These are phyloP conservation scores for Papilio elwesi DNA, from an alignment of 2,888 invertebrate genomes.

Conservation along the genomic window DNA sequence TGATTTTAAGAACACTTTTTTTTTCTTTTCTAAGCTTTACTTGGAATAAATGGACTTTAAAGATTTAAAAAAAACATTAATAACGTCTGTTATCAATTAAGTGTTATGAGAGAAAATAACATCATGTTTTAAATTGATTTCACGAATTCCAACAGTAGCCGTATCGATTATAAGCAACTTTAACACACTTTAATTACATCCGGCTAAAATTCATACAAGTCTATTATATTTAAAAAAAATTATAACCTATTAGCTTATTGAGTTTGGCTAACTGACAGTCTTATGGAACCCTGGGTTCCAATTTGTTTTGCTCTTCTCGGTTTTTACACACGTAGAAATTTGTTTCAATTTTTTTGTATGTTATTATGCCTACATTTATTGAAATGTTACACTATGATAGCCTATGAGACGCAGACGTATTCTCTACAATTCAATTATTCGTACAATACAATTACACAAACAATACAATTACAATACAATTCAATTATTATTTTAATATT, in stretches of 20 bases:
- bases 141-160: constrained; percentile 11
- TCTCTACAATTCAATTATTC: neutral
- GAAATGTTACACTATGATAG: constrained; percentile 10
- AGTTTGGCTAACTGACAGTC: neutral
- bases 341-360: no score
- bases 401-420: neutral
- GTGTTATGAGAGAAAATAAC: constrained; percentile 13
- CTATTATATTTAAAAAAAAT: no score
- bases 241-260: neutral
- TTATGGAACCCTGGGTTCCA: no score
- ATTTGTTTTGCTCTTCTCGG: no score
- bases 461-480: no score
- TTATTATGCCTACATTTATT: neutral
- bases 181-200: constrained; percentile 23
- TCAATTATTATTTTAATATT: no score
- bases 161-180: constrained; percentile 7
- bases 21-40: neutral
- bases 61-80: constrained; percentile 6
- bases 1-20: neutral
- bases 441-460: no score
- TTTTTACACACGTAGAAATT: no score
- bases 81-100: constrained; percentile 11
- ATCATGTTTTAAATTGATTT: constrained; percentile 19
- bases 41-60: neutral
- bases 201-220: neutral